Conservation (phyloP, 2,888 invertebrate species). For the Xanthorhoe spadicearia region DNA sequence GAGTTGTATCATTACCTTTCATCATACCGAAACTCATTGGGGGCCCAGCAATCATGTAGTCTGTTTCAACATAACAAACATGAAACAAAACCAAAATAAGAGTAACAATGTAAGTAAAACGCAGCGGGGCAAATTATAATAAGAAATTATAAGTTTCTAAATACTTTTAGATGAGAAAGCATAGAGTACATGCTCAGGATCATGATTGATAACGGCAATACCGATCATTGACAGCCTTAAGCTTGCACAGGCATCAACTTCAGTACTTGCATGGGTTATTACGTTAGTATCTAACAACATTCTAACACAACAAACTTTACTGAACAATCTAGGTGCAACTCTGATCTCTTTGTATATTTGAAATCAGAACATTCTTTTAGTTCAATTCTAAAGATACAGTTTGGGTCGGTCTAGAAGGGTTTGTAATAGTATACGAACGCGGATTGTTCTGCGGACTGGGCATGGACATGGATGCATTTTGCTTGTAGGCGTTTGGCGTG, state of each 20-base stretch:
- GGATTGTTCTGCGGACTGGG: slow-evolving; percentile 88
- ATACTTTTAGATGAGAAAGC: slow-evolving; percentile 65
- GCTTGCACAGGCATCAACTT: slow-evolving; percentile 70
- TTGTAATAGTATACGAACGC: slow-evolving; percentile 86
- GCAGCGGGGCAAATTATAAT: slow-evolving; percentile 63
- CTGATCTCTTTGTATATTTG: slow-evolving; percentile 28
- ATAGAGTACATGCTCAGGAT: slow-evolving; percentile 73
- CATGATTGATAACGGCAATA: slow-evolving; percentile 64
- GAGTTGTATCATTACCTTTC: slow-evolving; percentile 89
- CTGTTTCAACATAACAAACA: slow-evolving; percentile 88
- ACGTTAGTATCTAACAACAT: slow-evolving; percentile 78
- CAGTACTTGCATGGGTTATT: slow-evolving; percentile 61
- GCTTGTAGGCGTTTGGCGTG: slow-evolving; percentile 93
- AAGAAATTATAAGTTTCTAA: slow-evolving; percentile 57
- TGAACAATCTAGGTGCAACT: slow-evolving; percentile 51
- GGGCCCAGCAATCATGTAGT: slow-evolving; percentile 90
- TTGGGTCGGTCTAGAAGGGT: slow-evolving; percentile 2
- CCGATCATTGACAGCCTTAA: slow-evolving; percentile 68
- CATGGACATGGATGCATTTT: slow-evolving; percentile 90
- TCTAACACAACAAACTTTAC: slow-evolving; percentile 56
- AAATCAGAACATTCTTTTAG: slow-evolving; percentile 22
- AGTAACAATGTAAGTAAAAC: slow-evolving; percentile 87
- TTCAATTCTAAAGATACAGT: slow-evolving; percentile 9
- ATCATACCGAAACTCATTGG: slow-evolving; percentile 94
- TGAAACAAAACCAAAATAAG: slow-evolving; percentile 89